These are phyloP conservation scores for Scalopus aquaticus DNA, from an alignment of 2,113 vertebrate genomes.

Conservation along the genomic window DNA sequence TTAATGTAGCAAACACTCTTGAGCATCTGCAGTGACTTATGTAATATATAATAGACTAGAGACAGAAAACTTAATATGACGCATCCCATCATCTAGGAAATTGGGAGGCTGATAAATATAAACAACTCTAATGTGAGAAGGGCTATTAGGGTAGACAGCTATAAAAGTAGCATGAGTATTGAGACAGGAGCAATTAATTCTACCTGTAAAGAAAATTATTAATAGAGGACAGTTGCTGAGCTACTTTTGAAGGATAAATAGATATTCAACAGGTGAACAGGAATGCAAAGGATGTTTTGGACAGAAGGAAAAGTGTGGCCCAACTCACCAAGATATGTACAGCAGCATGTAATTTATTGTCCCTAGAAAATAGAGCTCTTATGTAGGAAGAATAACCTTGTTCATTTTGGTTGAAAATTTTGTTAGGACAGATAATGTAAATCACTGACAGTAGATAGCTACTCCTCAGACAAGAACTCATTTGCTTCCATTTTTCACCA, in stretches of 20 bases:
- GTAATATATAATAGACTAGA: background rate
- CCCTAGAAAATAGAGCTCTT: background rate
- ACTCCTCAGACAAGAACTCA: background rate
- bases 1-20: slow-evolving; percentile 1
- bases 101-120: background rate
- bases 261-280: background rate
- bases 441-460: background rate
- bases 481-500: background rate
- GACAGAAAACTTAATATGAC: background rate
- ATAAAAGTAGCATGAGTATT: background rate
- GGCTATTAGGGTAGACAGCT: background rate
- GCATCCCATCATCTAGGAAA: background rate
- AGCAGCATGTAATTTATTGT: background rate
- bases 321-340: background rate
- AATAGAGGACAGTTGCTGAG: background rate
- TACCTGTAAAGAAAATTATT: background rate
- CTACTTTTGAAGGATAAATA: background rate
- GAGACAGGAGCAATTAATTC: background rate
- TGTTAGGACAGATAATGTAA: background rate
- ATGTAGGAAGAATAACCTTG: background rate
- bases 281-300: background rate
- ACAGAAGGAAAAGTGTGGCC: background rate
- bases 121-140: background rate
- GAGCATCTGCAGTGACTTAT: background rate
- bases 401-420: background rate